Conservation (phyloP, 2,888 invertebrate species). For the Melinopterus prodromus region DNA sequence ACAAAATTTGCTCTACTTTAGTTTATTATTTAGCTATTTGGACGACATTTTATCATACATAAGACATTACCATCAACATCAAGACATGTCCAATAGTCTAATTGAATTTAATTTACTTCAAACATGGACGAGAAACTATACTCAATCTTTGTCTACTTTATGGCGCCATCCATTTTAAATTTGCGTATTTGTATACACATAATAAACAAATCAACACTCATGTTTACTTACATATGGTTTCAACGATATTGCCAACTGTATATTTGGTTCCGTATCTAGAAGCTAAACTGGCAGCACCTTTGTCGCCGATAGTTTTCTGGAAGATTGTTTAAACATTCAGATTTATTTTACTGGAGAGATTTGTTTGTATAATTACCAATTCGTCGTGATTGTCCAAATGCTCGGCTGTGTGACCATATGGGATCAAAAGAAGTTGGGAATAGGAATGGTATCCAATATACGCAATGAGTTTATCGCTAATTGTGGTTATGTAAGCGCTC, state of each 20-base stretch:
- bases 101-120: too few relatives aligned
- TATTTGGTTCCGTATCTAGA: constrained; percentile 59
- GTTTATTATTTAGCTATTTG: too few relatives aligned
- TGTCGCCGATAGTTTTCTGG: constrained; percentile 54
- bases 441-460: constrained; percentile 81
- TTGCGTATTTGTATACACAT: constrained; percentile 59
- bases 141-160: too few relatives aligned
- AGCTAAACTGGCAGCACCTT: constrained; percentile 53
- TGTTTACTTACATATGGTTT: constrained; percentile 61
- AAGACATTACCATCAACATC: too few relatives aligned
- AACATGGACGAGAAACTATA: too few relatives aligned
- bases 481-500: constrained; percentile 63
- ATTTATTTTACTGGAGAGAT: not conserved
- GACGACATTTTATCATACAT: too few relatives aligned
- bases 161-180: too few relatives aligned
- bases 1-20: too few relatives aligned
- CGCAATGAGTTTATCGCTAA: constrained; percentile 53
- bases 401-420: constrained; percentile 72
- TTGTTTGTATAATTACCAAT: constrained; percentile 59
- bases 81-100: too few relatives aligned
- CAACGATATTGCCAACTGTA: constrained; percentile 61
- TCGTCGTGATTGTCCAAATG: constrained; percentile 68
- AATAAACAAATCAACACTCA: constrained; percentile 20
- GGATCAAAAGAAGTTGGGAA: constrained; percentile 73
- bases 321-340: constrained; percentile 36